Evolutionary conservation across 2,797 vertebrate genomes (phyloP), one percentile per base, ranked within the genome.

Genomic region (Characodon lateralis): DNA sequence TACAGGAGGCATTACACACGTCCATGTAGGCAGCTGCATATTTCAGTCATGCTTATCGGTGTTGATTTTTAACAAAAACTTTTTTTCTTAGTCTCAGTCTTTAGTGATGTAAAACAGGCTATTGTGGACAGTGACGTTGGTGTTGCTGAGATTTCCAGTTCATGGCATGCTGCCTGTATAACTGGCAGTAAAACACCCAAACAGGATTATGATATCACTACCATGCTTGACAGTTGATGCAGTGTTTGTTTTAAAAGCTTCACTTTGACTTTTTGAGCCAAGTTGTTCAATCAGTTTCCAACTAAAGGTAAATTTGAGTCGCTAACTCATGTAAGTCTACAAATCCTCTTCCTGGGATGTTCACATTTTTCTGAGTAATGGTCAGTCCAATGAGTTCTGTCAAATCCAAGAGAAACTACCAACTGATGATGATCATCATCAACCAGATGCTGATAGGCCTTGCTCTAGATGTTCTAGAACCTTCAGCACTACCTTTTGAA

Each of bases 391-490:
- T 22, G 22, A 41, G 6, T 68, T 69, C 39, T 68, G 18, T 43
- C 22, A 68, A 68, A 68, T 68, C 24, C 66, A 69, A 69, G 41
- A 69, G 12, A 69, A 69, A 43, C 66, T 46, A 43, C 41, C n/a
- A 3, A 5, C 39, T 12, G 22, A 46, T 14, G 4, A 35, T 63
- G 31, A 61, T 66, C 18, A 39, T 9, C 35, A 39, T 9, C 35
- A 66, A 39, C 20, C 35, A 66, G 63, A 41, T 20, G 6, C 10
- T 1, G 16, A 8, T 46, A 43, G 39, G 20, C 10, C 39, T 68
- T 43, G 12, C 22, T 6, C 24, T 68, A 43, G 22, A 68, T 20
- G 5, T 43, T 68, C 20, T 24, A 68, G 41, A 69, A 6, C 39
- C 6, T 46, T 69, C 12, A 13, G 35, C 65, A 13, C 20, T 43